Percentiles rank a stretch among this genome's conserved stretches.
These are phyloP conservation scores for Mandrillus leucophaeus DNA, from an alignment of 2,113 vertebrate species.

Conservation along the genomic window DNA sequence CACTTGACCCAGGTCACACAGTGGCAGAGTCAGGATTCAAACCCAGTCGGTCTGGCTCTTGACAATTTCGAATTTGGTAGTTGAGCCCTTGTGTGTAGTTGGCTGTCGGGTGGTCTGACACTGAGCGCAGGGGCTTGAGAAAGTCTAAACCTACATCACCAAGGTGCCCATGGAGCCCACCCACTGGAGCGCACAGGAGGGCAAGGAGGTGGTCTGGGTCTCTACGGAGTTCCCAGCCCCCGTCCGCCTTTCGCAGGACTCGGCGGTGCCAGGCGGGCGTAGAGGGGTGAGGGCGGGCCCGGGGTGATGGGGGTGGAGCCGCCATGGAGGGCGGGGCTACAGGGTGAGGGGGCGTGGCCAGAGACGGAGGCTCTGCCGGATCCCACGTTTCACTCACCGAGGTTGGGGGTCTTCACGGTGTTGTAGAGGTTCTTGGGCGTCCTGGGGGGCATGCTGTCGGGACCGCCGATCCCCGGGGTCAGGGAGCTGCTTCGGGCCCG, in stretches of 20 bases:
- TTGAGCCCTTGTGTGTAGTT: background rate
- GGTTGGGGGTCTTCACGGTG: constrained; percentile 89
- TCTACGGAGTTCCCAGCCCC: background rate
- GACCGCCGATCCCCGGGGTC: constrained; percentile 82
- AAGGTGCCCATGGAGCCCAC: background rate
- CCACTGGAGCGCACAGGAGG: background rate
- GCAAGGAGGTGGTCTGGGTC: background rate
- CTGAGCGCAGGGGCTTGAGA: background rate
- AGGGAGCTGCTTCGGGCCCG: constrained; percentile 91
- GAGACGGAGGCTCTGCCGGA: rapidly evolving
- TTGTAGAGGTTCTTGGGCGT: constrained; percentile 92
- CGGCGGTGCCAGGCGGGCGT: rapidly evolving
- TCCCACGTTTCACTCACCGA: constrained; percentile 83
- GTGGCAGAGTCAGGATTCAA: background rate
- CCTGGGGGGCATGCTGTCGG: constrained; percentile 88
- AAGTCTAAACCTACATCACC: background rate
- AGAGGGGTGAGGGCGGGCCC: background rate
- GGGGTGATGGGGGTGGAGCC: background rate
- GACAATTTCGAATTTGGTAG: background rate
- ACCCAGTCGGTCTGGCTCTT: background rate
- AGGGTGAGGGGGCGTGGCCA: background rate
- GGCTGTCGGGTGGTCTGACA: background rate
- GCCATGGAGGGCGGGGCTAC: background rate
- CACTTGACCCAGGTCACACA: background rate
- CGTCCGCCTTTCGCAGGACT: background rate